Evolutionary conservation across 2,797 vertebrate species (phyloP).

Genomic region (Scolopax bukidnonensis): DNA sequence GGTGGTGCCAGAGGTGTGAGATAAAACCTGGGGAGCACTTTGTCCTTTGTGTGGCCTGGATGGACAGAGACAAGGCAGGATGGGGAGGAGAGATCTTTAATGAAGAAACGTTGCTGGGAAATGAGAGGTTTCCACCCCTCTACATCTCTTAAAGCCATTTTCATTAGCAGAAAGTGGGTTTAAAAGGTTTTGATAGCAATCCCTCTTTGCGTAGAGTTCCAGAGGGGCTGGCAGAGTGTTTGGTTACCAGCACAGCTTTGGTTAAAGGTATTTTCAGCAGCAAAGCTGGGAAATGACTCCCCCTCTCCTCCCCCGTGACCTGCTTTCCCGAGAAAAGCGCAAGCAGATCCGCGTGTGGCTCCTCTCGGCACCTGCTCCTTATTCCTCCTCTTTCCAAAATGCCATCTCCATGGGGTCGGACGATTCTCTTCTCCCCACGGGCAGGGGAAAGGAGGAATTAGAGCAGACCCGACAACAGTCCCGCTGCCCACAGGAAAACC

Average conservation of each 20-base stretch:
- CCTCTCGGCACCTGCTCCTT: not conserved
- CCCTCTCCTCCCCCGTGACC: slow-evolving; percentile 47
- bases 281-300: not conserved
- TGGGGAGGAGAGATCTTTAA: not conserved
- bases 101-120: not conserved
- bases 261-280: slow-evolving; percentile 27
- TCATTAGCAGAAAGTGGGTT: not conserved
- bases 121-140: not conserved
- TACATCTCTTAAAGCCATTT: not conserved
- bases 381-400: not conserved
- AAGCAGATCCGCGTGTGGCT: not conserved
- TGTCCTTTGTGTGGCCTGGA: not conserved
- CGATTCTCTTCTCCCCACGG: not conserved
- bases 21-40: not conserved
- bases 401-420: not conserved
- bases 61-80: not conserved
- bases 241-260: not conserved
- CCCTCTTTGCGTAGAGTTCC: not conserved
- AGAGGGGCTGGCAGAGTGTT: not conserved
- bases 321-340: slow-evolving; percentile 51
- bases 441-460: not conserved
- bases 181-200: not conserved
- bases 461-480: not conserved
- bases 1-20: not conserved
- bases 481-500: not conserved